Percentiles rank a stretch among this genome's conserved stretches.
phyloP scores from a whole-genome alignment of 2,113 vertebrate genomes.

The Carollia perspicillata region DNA sequence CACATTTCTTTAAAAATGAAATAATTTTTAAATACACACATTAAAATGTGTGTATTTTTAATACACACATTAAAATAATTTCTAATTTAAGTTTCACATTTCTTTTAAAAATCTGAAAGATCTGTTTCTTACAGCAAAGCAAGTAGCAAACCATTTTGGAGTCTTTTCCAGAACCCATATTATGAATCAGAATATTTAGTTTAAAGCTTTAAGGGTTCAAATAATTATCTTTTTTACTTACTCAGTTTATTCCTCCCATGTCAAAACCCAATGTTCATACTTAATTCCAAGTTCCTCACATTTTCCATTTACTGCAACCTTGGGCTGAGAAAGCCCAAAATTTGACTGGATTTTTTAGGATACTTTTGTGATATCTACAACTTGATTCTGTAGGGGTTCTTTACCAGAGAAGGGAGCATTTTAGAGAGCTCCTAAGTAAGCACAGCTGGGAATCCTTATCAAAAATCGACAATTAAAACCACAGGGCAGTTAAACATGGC shows the following conservation, averaged over 20 bases:
- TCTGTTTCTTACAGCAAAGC: not conserved
- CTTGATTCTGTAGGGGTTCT: constrained; percentile 17
- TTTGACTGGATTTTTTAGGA: constrained; percentile 18
- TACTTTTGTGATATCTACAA: constrained; percentile 32
- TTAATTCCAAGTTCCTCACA: constrained; percentile 31
- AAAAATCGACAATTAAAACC: constrained; percentile 11
- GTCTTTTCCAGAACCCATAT: not conserved
- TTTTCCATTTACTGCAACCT: constrained; percentile 31
- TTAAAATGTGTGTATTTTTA: too few species aligned
- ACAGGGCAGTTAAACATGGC: not conserved
- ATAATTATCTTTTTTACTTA: not conserved
- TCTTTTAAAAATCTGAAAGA: not conserved
- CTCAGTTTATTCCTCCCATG: constrained; percentile 29
- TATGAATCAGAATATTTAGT: not conserved
- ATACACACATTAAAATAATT: not conserved
- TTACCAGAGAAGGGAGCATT: not conserved
- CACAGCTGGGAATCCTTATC: constrained; percentile 23
- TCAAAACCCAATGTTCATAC: not conserved
- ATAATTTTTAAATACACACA: too few species aligned
- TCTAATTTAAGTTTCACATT: not conserved
- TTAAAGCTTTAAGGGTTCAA: not conserved
- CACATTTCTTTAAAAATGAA: too few species aligned
- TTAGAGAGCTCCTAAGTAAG: not conserved
- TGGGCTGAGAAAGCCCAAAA: not conserved
- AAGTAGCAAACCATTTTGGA: not conserved